These are phyloP conservation scores for Lithodes maja DNA, from an alignment of 2,888 invertebrate genomes.

Conservation along the genomic window DNA sequence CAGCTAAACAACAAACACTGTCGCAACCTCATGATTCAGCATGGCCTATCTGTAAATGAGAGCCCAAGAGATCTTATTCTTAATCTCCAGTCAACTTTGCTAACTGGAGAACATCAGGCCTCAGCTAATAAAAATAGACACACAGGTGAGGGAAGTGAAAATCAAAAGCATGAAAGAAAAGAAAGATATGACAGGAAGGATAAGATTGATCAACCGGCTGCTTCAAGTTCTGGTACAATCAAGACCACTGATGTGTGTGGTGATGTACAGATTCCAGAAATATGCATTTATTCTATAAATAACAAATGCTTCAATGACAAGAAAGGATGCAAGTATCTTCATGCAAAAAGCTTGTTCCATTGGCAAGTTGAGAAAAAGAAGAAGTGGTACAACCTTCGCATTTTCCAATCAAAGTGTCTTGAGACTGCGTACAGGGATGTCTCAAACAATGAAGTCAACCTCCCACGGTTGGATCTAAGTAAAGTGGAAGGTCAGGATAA, in stretches of 20 bases:
- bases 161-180: neutral
- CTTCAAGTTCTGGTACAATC: neutral
- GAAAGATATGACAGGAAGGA: neutral
- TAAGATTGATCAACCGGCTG: neutral
- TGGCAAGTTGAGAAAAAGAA: conserved; percentile 50
- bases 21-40: neutral
- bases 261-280: conserved; percentile 49
- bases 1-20: conserved; percentile 28
- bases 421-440: conserved; percentile 53
- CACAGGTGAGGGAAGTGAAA: neutral
- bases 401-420: conserved; percentile 49
- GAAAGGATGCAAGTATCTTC: conserved; percentile 50
- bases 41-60: conserved; percentile 39
- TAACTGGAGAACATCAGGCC: neutral
- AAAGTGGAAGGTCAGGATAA: conserved; percentile 20
- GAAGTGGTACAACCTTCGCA: conserved; percentile 50
- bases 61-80: conserved; percentile 37
- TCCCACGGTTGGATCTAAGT: conserved; percentile 9
- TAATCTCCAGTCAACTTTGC: neutral
- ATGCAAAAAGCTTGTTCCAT: conserved; percentile 47
- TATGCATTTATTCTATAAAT: conserved; percentile 41
- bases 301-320: conserved; percentile 39
- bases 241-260: conserved; percentile 47
- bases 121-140: neutral
- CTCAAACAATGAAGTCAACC: neutral